Percentiles rank a stretch among this genome's conserved stretches.
phyloP scores from a whole-genome alignment of 2,888 invertebrate genomes.

The Uropetala carovei region DNA sequence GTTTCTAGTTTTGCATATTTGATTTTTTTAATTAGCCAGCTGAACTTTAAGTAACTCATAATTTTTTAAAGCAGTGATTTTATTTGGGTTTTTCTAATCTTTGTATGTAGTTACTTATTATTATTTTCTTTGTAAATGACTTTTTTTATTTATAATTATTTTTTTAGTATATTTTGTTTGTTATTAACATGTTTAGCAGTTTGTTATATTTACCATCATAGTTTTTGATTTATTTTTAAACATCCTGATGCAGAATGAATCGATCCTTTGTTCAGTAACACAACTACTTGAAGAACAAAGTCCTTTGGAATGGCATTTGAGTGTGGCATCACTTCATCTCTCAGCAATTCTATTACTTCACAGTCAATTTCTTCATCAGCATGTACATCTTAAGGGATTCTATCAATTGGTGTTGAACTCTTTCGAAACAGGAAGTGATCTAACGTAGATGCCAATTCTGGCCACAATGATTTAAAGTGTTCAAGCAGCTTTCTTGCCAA shows the following conservation, averaged over 20 bases:
- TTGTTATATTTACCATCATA: no score
- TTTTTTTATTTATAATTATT: no score
- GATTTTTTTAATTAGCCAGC: no score
- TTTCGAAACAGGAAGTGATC: slow-evolving; percentile 95
- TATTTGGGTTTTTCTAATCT: no score
- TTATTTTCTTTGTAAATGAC: no score
- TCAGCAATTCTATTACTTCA: slow-evolving; percentile 87
- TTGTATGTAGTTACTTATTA: no score
- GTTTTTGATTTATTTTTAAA: no score
- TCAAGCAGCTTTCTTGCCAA: slow-evolving; percentile 87
- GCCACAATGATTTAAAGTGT: slow-evolving; percentile 89
- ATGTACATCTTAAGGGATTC: slow-evolving; percentile 77
- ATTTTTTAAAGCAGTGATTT: no score
- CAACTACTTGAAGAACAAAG: slow-evolving; percentile 89
- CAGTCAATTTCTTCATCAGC: slow-evolving; percentile 89
- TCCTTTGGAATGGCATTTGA: slow-evolving; percentile 87
- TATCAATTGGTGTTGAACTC: slow-evolving; percentile 77
- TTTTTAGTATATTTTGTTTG: no score
- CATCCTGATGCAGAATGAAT: slow-evolving; percentile 83
- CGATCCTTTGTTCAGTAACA: slow-evolving; percentile 90
- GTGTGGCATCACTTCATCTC: slow-evolving; percentile 89
- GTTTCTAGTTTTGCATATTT: no score
- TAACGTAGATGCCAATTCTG: slow-evolving; percentile 88
- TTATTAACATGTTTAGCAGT: no score
- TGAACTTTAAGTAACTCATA: no score